A percentile compares a stretch with the other conserved stretches of the same genome.
Conservation (phyloP, 2,888 invertebrate species). For the Andrena camellia region DNA sequence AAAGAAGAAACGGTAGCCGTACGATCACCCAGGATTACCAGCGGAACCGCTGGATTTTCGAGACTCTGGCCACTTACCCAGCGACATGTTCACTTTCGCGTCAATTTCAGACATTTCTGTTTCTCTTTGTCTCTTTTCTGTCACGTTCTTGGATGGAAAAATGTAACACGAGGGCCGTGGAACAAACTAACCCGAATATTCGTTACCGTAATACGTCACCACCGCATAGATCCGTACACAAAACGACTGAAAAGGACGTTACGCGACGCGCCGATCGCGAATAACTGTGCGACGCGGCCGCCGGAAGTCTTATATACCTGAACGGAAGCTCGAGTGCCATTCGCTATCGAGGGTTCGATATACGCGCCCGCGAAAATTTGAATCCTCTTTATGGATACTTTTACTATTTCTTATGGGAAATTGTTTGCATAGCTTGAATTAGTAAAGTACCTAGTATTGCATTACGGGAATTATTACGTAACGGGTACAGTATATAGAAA, state of each 20-base stretch:
- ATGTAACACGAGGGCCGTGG: slow-evolving; percentile 27
- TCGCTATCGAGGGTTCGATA: background rate
- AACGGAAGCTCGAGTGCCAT: slow-evolving; percentile 26
- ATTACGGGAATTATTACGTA: too few species aligned
- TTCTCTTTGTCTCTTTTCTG: slow-evolving; percentile 31
- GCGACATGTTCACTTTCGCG: slow-evolving; percentile 85
- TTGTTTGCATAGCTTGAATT: too few species aligned
- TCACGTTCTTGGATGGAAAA: background rate
- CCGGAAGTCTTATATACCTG: slow-evolving; percentile 24
- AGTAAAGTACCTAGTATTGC: too few species aligned
- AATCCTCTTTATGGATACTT: too few species aligned
- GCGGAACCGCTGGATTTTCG: slow-evolving; percentile 72
- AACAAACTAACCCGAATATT: slow-evolving; percentile 31
- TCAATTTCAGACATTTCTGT: slow-evolving; percentile 83
- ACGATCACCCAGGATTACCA: slow-evolving; percentile 79
- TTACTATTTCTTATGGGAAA: too few species aligned
- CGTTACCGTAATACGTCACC: slow-evolving; percentile 36
- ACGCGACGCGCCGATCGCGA: slow-evolving; percentile 38
- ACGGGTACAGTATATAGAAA: too few species aligned
- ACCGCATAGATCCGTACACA: slow-evolving; percentile 16
- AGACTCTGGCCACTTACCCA: slow-evolving; percentile 83
- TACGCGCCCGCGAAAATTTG: too few species aligned
- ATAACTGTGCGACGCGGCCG: slow-evolving; percentile 11
- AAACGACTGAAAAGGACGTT: slow-evolving; percentile 30
- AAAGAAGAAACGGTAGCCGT: slow-evolving; percentile 75